phyloP scores from a whole-genome alignment of 2,888 invertebrate genomes.

The Iphiclides podalirius region DNA sequence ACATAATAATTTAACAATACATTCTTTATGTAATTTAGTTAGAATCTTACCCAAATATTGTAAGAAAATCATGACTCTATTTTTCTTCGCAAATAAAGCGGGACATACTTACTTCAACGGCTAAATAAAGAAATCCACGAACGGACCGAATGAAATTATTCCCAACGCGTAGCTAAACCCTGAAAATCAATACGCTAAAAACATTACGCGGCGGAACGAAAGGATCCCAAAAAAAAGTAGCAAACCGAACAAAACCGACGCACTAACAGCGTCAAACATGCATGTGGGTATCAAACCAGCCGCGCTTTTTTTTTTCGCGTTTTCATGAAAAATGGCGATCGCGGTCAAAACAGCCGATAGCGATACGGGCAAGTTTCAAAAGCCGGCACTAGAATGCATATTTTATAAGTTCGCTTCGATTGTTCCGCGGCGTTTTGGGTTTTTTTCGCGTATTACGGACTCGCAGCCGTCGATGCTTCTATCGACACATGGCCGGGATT shows the following conservation, averaged over 20 bases:
- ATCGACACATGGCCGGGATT: slow-evolving; percentile 63
- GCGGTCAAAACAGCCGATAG: slow-evolving; percentile 70
- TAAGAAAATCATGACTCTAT: no score
- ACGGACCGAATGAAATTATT: no score
- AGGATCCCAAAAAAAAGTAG: slow-evolving; percentile 27
- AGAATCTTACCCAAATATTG: no score
- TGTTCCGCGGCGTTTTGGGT: slow-evolving; percentile 63
- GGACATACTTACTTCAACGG: no score
- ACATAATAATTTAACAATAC: no score
- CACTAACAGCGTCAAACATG: slow-evolving; percentile 19
- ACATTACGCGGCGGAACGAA: slow-evolving; percentile 30
- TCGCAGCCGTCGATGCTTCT: slow-evolving; percentile 61
- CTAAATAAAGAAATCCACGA: no score
- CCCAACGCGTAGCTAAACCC: no score
- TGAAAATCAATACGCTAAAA: slow-evolving; percentile 6
- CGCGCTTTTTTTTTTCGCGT: slow-evolving; percentile 41
- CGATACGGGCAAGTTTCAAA: slow-evolving; percentile 69
- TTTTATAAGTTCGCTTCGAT: slow-evolving; percentile 79
- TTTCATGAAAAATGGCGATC: slow-evolving; percentile 59
- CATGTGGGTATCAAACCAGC: slow-evolving; percentile 22
- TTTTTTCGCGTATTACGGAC: slow-evolving; percentile 60
- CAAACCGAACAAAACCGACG: slow-evolving; percentile 30
- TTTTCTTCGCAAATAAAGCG: no score
- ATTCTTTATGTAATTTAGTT: no score
- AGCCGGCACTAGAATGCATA: slow-evolving; percentile 71